Conservation (phyloP, 1,140 invertebrate genomes). For the Laupala kohalensis region DNA sequence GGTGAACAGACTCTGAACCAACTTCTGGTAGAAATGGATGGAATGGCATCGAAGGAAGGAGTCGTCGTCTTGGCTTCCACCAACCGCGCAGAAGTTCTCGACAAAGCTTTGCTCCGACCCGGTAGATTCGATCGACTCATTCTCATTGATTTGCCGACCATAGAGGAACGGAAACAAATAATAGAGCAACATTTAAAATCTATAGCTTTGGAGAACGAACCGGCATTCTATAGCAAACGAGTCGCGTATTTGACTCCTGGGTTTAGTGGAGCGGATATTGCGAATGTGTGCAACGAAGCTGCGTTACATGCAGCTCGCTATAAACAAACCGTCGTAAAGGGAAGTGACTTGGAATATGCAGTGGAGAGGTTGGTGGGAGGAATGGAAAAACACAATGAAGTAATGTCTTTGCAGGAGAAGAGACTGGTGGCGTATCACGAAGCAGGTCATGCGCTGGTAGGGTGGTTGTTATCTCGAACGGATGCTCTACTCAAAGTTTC, state of each 20-base stretch:
- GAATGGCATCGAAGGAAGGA: conserved; percentile 25
- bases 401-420: conserved; percentile 16
- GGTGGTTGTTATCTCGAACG: not conserved
- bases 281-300: conserved; percentile 46
- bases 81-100: conserved; percentile 44
- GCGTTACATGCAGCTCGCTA: conserved; percentile 36
- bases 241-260: conserved; percentile 39
- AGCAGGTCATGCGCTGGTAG: conserved; percentile 19
- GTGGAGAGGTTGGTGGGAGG: conserved; percentile 32
- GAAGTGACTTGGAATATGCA: conserved; percentile 29
- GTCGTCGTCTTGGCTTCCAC: conserved; percentile 47
- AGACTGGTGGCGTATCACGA: conserved; percentile 17
- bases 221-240: conserved; percentile 28
- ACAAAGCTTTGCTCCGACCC: conserved; percentile 40
- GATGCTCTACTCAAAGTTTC: conserved; percentile 17
- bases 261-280: conserved; percentile 57
- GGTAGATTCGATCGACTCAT: conserved; percentile 41
- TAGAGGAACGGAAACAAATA: conserved; percentile 14
- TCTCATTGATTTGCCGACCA: conserved; percentile 36
- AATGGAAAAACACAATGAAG: conserved; percentile 8
- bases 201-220: conserved; percentile 19
- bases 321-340: conserved; percentile 26
- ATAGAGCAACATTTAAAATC: conserved; percentile 11
- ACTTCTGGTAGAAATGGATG: conserved; percentile 22
- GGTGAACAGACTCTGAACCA: conserved; percentile 23